A percentile compares a stretch with the other conserved stretches of the same genome.
Evolutionary conservation across 2,888 invertebrate species (phyloP).

Genomic region (Ormyrus labotus): DNA sequence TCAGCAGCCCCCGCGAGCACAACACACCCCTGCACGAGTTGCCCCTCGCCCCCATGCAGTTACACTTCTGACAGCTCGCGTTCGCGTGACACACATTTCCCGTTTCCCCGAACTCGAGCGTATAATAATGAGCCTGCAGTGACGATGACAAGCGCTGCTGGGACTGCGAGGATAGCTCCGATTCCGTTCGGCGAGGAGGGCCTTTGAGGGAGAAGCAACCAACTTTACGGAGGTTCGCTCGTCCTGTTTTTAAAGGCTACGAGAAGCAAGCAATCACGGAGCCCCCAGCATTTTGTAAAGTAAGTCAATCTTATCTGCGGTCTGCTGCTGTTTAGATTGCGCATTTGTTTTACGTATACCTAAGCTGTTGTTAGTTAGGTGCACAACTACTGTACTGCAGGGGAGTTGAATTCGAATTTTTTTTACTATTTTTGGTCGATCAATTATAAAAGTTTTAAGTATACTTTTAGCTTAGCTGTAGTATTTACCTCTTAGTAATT

Average conservation of each 20-base stretch:
- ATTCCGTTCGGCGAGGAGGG: neutral
- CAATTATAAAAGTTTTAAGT: neutral
- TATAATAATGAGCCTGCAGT: neutral
- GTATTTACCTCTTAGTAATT: no score
- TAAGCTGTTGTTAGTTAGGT: neutral
- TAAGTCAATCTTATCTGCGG: constrained; percentile 49
- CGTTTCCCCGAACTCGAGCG: neutral
- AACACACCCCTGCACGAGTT: neutral
- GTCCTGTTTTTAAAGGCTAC: neutral
- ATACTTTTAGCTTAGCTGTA: no score
- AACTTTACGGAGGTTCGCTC: constrained; percentile 7
- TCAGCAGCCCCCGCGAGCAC: neutral
- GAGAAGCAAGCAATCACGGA: constrained; percentile 68
- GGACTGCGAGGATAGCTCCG: neutral
- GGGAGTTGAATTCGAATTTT: neutral
- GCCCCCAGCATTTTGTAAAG: constrained; percentile 74
- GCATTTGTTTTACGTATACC: neutral
- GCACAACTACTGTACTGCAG: neutral
- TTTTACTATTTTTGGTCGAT: constrained; percentile 11
- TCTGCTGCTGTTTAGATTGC: neutral
- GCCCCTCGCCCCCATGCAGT: neutral
- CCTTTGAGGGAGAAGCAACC: neutral
- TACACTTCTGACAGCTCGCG: neutral
- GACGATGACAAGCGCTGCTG: neutral
- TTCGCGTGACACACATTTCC: neutral